Base-by-base conservation (phyloP, 2,888 invertebrate genomes). In the Stenchaetothrips biformis region DNA sequence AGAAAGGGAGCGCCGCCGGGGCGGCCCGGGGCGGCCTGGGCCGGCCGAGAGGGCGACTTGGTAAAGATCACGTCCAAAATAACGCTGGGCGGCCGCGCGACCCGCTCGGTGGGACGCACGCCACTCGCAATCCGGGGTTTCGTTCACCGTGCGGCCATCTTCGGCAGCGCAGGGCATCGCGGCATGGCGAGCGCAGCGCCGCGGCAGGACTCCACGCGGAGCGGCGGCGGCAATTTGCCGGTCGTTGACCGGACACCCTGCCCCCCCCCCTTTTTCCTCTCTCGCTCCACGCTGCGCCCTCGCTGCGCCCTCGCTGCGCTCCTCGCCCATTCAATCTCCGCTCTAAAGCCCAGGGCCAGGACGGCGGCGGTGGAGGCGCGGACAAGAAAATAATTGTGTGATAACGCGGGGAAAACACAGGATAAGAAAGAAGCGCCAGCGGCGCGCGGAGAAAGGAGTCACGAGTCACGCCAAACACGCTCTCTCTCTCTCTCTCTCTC, bases 331-430 rank as follows among this genome's bases (percentile, higher is more conserved):
- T 59, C 59, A 59, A 18, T n/a, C 59, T 59, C 59, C 59, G 37
- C 37, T 37, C 37, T n/a, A 59, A 59, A 79, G 79, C 47, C 25
- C 62, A 11, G 62, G 80, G 67, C 79, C 81, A 79, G 78, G 79
- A 83, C 82, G 82, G 83, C 82, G 83, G 83, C 81, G 82, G 82
- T 82, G 83, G 84, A 37, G 37, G 37, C 37, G 37, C 37, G 37
- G 37, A 37, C 37, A 37, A 37, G 37, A 37, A 37, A 37, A 37
- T 37, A 37, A 37, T 37, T 37, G 37, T 37, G 37, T 37, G 37
- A 37, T 37, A 37, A 37, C 37, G 37, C 37, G 37, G 37, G 37
- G 37, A 37, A 37, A 37, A 37, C 37, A 37, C 2, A 37, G 37
- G 4, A 37, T 37, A 37, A 37, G 37, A 37, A 37, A 37, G 37